phyloP scores from a whole-genome alignment of 1,140 invertebrate genomes.

The Drosophila biarmipes region DNA sequence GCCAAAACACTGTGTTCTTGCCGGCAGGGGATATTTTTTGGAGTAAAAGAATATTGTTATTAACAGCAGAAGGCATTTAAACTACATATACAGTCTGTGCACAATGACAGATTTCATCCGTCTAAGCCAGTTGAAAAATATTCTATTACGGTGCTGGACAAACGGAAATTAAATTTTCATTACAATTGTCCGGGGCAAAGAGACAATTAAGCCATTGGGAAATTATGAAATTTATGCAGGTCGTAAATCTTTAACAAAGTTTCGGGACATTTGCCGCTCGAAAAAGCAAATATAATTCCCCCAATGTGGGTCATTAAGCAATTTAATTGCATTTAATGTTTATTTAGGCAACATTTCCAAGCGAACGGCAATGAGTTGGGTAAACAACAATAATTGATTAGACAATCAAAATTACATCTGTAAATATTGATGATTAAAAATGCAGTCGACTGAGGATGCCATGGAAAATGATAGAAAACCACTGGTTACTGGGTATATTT shows the following conservation, averaged over 20 bases:
- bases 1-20: constrained; percentile 19
- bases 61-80: constrained; percentile 13
- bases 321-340: constrained; percentile 73
- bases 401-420: constrained; percentile 50
- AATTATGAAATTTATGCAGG: constrained; percentile 47
- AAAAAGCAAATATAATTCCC: constrained; percentile 57
- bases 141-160: constrained; percentile 3
- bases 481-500: not conserved
- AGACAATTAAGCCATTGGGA: constrained; percentile 49
- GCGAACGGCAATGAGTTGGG: constrained; percentile 27
- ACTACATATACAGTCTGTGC: not conserved
- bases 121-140: constrained; percentile 18
- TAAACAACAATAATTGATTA: constrained; percentile 72
- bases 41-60: constrained; percentile 6
- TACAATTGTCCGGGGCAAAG: constrained; percentile 33
- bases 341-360: constrained; percentile 33
- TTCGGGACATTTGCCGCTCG: constrained; percentile 30
- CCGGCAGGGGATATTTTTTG: constrained; percentile 15
- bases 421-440: constrained; percentile 57
- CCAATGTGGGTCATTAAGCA: constrained; percentile 68
- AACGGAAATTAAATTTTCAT: constrained; percentile 57
- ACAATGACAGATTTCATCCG: constrained; percentile 13
- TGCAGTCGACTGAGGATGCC: not conserved
- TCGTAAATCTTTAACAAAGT: constrained; percentile 35
- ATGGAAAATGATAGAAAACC: constrained; percentile 7